phyloP scores from a whole-genome alignment of 2,797 vertebrate species.

The Pangasius mekongensis region DNA sequence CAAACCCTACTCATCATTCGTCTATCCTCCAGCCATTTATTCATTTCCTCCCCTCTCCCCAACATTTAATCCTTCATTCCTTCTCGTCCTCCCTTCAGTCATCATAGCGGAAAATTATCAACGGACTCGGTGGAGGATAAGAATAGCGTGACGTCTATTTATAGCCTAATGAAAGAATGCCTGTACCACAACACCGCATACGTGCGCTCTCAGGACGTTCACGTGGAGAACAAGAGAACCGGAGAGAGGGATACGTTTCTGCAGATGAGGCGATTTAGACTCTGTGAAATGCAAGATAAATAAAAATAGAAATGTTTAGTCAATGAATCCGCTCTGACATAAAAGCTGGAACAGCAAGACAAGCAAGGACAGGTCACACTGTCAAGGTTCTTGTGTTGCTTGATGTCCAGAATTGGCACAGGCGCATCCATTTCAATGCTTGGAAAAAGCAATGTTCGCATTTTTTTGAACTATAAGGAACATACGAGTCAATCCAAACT shows the following conservation, averaged over 20 bases:
- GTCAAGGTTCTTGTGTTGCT: conserved; percentile 11
- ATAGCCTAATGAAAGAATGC: conserved; percentile 44
- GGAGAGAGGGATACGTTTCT: conserved; percentile 38
- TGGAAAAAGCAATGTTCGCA: neutral
- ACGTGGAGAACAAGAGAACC: conserved; percentile 11
- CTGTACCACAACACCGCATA: conserved; percentile 6
- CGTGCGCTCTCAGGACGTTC: neutral
- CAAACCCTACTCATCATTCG: neutral
- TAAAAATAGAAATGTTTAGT: conserved; percentile 54
- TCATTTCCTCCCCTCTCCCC: conserved; percentile 6
- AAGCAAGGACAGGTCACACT: conserved; percentile 19
- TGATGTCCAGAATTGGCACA: neutral
- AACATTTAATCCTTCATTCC: neutral
- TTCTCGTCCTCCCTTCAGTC: conserved; percentile 29
- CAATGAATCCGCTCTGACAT: conserved; percentile 29
- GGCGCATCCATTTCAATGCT: neutral
- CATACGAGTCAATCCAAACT: neutral
- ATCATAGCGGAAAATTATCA: conserved; percentile 51
- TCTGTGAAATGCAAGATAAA: conserved; percentile 5
- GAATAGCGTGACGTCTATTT: conserved; percentile 57
- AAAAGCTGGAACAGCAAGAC: conserved; percentile 15
- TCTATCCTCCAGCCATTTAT: neutral
- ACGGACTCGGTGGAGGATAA: conserved; percentile 48
- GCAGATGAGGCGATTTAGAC: conserved; percentile 37
- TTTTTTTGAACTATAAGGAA: neutral